Percentiles rank a stretch among this genome's conserved stretches.
Conservation (phyloP, 2,113 vertebrate genomes). For the Sinocyclocheilus anshuiensis region DNA sequence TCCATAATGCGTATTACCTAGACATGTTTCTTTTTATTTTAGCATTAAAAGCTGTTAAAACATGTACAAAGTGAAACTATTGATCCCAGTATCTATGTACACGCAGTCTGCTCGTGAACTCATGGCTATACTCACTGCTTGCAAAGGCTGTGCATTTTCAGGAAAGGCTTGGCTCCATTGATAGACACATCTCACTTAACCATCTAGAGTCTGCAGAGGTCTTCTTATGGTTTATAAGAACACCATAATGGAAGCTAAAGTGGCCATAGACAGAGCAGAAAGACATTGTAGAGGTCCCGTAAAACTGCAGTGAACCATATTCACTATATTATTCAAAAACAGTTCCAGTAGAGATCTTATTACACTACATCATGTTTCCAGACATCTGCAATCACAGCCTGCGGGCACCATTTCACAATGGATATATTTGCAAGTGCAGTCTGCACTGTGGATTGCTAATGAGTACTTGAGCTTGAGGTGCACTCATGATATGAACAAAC, state of each 20-base stretch:
- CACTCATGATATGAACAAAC: not conserved
- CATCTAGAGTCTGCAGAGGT: not conserved
- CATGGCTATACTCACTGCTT: not conserved
- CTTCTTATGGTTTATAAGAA: conserved; percentile 23
- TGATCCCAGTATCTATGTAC: conserved; percentile 14
- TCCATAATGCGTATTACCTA: not conserved
- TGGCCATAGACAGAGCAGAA: not conserved
- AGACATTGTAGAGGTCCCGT: not conserved
- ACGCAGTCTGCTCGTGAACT: not conserved
- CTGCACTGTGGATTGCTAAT: not conserved
- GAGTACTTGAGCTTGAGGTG: not conserved
- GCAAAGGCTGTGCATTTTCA: not conserved
- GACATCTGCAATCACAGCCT: not conserved
- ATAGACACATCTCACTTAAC: conserved; percentile 9
- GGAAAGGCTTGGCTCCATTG: not conserved
- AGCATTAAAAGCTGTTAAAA: conserved; percentile 45
- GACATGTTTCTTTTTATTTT: not conserved
- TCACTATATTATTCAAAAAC: conserved; percentile 18
- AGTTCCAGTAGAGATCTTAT: conserved; percentile 17
- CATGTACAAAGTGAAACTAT: conserved; percentile 34
- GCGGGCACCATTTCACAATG: not conserved
- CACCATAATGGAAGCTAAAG: conserved; percentile 15
- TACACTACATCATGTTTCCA: conserved; percentile 4
- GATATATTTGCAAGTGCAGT: not conserved
- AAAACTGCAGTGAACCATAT: not conserved